phyloP scores from a whole-genome alignment of 2,113 vertebrate genomes.

The Siniperca knerii region DNA sequence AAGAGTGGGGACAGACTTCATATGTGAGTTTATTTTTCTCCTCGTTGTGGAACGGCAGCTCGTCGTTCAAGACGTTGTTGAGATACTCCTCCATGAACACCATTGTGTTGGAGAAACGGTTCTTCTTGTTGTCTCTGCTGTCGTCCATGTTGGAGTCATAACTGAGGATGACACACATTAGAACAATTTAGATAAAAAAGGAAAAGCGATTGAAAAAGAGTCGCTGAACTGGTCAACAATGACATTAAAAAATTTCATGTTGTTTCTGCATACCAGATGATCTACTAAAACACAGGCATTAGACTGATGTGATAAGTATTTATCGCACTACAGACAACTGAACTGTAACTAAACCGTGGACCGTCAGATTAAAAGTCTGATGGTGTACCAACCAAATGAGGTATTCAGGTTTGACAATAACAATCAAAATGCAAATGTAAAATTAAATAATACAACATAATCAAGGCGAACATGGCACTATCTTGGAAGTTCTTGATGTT shows the following conservation, averaged over 20 bases:
- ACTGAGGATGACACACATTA: constrained; percentile 73
- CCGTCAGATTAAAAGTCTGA: constrained; percentile 95
- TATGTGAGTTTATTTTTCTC: constrained; percentile 99
- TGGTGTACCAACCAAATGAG: constrained; percentile 90
- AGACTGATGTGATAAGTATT: no score
- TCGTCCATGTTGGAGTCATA: constrained; percentile 97
- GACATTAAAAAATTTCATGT: no score
- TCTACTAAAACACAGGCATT: no score
- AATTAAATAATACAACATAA: no score
- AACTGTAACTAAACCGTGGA: constrained; percentile 93
- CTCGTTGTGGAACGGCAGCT: constrained; percentile 93
- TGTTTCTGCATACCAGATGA: no score
- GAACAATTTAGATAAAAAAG: background rate
- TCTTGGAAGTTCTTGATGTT: no score
- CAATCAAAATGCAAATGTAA: no score
- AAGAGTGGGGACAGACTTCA: constrained; percentile 83
- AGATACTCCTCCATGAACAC: constrained; percentile 98
- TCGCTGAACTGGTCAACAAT: background rate
- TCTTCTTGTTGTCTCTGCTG: constrained; percentile 96
- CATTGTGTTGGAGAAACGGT: constrained; percentile 97
- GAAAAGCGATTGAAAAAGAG: background rate
- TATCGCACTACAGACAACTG: constrained; percentile 10
- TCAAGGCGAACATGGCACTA: no score
- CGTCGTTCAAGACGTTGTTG: constrained; percentile 94
- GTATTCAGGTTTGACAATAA: constrained; percentile 47